Evolutionary conservation across 1,140 invertebrate species (phyloP), one percentile per base, ranked within the genome.

Genomic region (Pseudomyrmex pallidus): DNA sequence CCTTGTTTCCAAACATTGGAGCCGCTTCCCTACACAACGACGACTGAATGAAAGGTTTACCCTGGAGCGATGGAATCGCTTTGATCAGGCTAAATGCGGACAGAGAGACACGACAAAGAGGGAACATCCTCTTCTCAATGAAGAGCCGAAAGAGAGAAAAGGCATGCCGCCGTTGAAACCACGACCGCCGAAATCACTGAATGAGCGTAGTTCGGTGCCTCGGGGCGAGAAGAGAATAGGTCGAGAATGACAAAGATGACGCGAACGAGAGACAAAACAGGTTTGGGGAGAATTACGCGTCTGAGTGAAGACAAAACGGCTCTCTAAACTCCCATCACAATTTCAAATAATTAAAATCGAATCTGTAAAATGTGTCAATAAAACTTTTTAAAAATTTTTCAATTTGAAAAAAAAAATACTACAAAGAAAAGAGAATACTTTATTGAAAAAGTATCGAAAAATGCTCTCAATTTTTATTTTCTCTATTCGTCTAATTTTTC

Each of bases 181-280:
- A 85, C 87, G 82, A 7, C 35, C 72, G 63, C 74, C 77, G 73
- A 87, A 87, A 88, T 90, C 80, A 89, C 88, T 92, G 91, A 92
- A 92, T 92, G 91, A 90, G 89, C 90, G 88, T 91, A 91, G 91
- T 92, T 84, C 91, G 85, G 44, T 83, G 74, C 82, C 78, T 73
- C 20, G 4, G 73, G 82, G 73, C 82, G 50, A 82, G 10, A 70
- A 56, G 61, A 77, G 62, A 61, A 82, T 35, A 35, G 35, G 35
- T 7, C 35, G 35, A 66, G 54, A 86, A 35, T 17, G 52, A 50
- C 20, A 48, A 63, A 10, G n/a, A 50, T n/a, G 56, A 61, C 25
- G 56, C 66, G 59, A 25, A 74, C 56, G 56, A 72, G 74, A 83
- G 56, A 74, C 67, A 72, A 74, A 12, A 13, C n/a, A 46, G 22